These are phyloP conservation scores for Elephas maximus DNA, from an alignment of 2,113 vertebrate species.

Conservation along the genomic window DNA sequence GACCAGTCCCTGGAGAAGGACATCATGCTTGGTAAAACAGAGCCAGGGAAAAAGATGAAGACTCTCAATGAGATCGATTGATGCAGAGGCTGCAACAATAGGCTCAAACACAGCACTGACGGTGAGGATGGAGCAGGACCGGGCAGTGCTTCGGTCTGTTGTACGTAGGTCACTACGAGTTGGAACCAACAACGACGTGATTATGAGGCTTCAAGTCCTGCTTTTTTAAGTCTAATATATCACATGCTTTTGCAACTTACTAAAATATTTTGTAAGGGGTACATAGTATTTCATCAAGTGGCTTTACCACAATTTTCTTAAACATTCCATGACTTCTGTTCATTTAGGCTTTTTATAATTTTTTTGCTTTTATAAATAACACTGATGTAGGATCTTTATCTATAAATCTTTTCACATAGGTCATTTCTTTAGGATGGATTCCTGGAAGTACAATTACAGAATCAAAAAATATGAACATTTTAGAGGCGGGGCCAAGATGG, in stretches of 20 bases:
- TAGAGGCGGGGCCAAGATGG: too few relatives aligned
- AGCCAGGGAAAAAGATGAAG: too few relatives aligned
- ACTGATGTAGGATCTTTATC: background rate
- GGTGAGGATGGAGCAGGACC: too few relatives aligned
- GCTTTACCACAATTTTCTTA: background rate
- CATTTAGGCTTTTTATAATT: background rate
- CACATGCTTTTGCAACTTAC: background rate
- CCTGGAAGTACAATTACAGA: background rate
- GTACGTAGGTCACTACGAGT: too few relatives aligned
- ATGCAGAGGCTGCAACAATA: too few relatives aligned
- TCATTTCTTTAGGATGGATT: conserved; percentile 25
- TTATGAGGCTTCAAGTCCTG: background rate
- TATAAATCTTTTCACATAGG: background rate
- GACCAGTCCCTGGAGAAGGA: too few relatives aligned
- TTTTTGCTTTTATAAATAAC: conserved; percentile 4
- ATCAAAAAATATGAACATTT: background rate
- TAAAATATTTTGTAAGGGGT: background rate
- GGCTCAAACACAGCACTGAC: too few relatives aligned
- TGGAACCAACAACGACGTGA: background rate
- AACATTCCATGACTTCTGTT: background rate
- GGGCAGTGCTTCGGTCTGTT: too few relatives aligned
- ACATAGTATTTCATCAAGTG: background rate
- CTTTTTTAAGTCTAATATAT: background rate
- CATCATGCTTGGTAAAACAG: too few relatives aligned
- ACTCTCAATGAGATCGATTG: too few relatives aligned